Percentiles rank a stretch among this genome's conserved stretches.
phyloP scores from a whole-genome alignment of 2,888 invertebrate genomes.

The Nephrotoma guestfalica region DNA sequence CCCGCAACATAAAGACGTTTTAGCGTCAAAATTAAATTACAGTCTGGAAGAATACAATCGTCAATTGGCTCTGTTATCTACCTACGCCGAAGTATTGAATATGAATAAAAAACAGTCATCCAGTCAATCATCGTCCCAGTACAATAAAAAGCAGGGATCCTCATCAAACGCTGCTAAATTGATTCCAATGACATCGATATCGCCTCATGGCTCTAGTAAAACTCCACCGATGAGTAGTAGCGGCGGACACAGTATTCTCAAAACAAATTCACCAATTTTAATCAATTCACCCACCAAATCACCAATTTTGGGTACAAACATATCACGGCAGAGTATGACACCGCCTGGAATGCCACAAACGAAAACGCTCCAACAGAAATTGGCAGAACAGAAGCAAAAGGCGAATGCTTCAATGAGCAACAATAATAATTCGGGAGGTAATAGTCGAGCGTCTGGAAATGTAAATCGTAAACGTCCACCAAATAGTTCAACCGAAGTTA shows the following conservation, averaged over 20 bases:
- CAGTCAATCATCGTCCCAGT: background rate
- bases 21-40: background rate
- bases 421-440: background rate
- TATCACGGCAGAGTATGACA: constrained; percentile 9
- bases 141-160: background rate
- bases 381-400: constrained; percentile 47
- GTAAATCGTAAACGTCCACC: background rate
- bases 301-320: background rate
- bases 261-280: constrained; percentile 9
- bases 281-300: constrained; percentile 1
- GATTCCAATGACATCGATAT: background rate
- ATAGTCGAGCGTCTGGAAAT: background rate
- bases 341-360: constrained; percentile 8
- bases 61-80: background rate
- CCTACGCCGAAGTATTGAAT: background rate
- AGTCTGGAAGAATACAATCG: background rate
- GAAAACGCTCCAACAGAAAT: constrained; percentile 52
- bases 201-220: background rate
- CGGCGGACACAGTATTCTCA: background rate
- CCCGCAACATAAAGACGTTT: background rate
- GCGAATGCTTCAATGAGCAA: constrained; percentile 14
- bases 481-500: background rate
- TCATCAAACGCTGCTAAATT: background rate
- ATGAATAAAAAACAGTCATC: background rate
- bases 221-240: background rate